A percentile compares a stretch with the other conserved stretches of the same genome.
phyloP scores from a whole-genome alignment of 2,113 vertebrate genomes.

The Oncorhynchus gorbuscha region DNA sequence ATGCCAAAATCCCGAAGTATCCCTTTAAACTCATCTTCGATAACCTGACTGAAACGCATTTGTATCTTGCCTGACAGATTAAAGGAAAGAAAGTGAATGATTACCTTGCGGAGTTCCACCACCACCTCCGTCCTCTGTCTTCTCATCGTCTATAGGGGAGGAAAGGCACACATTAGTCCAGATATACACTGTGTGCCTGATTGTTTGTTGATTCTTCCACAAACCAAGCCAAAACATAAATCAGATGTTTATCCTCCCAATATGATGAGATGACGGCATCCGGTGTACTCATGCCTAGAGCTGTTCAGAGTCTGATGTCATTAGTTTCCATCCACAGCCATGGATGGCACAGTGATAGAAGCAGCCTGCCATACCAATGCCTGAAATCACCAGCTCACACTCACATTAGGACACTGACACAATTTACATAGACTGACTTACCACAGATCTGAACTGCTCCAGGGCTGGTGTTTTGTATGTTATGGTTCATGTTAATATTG shows the following conservation, averaged over 20 bases:
- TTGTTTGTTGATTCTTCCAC: background rate
- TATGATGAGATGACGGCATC: too few relatives aligned
- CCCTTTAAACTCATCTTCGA: background rate
- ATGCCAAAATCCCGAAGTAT: too few relatives aligned
- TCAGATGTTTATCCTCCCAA: too few relatives aligned
- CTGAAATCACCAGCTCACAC: background rate
- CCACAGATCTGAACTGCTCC: too few relatives aligned
- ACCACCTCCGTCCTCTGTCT: slow-evolving; percentile 98
- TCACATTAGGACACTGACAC: background rate
- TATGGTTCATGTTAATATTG: too few relatives aligned
- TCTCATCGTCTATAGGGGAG: slow-evolving; percentile 89
- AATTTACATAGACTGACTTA: too few relatives aligned
- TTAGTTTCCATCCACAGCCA: background rate
- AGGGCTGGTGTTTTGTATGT: background rate
- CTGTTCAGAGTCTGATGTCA: background rate
- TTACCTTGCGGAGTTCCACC: slow-evolving; percentile 96
- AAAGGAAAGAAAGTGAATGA: background rate
- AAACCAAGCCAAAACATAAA: too few relatives aligned
- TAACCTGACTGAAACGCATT: background rate
- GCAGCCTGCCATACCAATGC: background rate
- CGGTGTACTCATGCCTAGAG: background rate
- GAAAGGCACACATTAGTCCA: background rate
- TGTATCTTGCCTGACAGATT: background rate
- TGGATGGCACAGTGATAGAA: too few relatives aligned
- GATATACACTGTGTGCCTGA: background rate